These are phyloP conservation scores for Drosophila percnosoma DNA, from an alignment of 2,888 invertebrate species.

Conservation along the genomic window DNA sequence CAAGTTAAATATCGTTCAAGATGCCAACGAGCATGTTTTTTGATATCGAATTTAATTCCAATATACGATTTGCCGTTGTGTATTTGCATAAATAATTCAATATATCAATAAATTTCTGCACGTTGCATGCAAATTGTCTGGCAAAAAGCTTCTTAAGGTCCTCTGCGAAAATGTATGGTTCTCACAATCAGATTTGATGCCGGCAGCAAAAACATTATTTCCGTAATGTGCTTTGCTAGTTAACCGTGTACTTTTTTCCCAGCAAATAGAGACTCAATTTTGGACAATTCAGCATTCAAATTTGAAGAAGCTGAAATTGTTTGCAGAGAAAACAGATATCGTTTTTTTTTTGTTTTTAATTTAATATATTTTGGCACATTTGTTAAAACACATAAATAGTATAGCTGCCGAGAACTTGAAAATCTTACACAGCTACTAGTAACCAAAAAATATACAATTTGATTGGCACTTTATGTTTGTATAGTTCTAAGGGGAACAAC, in stretches of 20 bases:
- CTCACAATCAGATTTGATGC: slow-evolving; percentile 16
- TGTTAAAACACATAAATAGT: neutral
- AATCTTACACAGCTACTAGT: neutral
- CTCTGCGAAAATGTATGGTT: slow-evolving; percentile 28
- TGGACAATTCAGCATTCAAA: slow-evolving; percentile 1
- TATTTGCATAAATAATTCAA: slow-evolving; percentile 54
- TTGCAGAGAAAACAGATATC: neutral
- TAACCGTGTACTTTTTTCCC: neutral
- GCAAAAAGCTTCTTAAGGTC: slow-evolving; percentile 64
- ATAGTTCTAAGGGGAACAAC: neutral
- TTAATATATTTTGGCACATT: neutral
- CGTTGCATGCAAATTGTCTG: slow-evolving; percentile 49
- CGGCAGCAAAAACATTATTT: neutral
- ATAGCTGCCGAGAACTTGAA: neutral
- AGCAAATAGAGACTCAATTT: neutral
- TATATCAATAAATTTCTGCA: slow-evolving; percentile 37
- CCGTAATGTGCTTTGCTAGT: neutral
- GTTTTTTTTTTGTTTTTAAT: neutral
- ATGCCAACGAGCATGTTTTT: slow-evolving; percentile 33
- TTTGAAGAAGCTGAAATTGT: neutral
- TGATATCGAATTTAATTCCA: slow-evolving; percentile 59
- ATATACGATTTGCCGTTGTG: slow-evolving; percentile 27
- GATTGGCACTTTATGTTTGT: neutral
- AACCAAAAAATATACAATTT: neutral
- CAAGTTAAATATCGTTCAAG: slow-evolving; percentile 48